Percentiles rank a stretch among this genome's conserved stretches.
These are phyloP conservation scores for Brachionus calyciflorus DNA, from an alignment of 1,140 invertebrate species.

Conservation along the genomic window DNA sequence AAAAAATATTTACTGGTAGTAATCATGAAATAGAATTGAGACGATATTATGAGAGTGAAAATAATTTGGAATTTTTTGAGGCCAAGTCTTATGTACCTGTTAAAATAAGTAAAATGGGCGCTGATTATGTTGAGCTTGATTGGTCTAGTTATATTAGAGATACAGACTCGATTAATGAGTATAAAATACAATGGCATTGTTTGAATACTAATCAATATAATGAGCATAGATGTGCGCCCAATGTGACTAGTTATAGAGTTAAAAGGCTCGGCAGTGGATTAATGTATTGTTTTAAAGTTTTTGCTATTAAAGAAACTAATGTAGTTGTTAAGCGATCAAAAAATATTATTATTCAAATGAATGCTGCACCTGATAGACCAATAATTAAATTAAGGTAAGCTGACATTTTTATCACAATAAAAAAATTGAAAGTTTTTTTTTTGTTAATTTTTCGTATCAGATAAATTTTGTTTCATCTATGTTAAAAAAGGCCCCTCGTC, in stretches of 20 bases:
- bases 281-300: slow-evolving; percentile 57
- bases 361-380: slow-evolving; percentile 54
- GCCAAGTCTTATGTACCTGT: slow-evolving; percentile 50
- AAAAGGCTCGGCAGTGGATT: slow-evolving; percentile 59
- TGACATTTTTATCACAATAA: too few relatives aligned
- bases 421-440: too few relatives aligned
- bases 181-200: slow-evolving; percentile 53
- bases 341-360: slow-evolving; percentile 58
- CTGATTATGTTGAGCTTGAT: slow-evolving; percentile 56
- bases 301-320: slow-evolving; percentile 53
- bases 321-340: slow-evolving; percentile 56
- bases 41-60: slow-evolving; percentile 3
- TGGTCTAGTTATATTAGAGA: slow-evolving; percentile 55
- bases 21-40: not conserved
- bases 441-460: too few relatives aligned
- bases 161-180: slow-evolving; percentile 53
- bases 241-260: slow-evolving; percentile 57
- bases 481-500: too few relatives aligned
- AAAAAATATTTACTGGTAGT: slow-evolving; percentile 20
- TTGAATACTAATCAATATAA: slow-evolving; percentile 47
- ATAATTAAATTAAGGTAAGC: slow-evolving; percentile 34
- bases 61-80: slow-evolving; percentile 49
- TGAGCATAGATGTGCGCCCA: slow-evolving; percentile 57
- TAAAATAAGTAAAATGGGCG: slow-evolving; percentile 54
- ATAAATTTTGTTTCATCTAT: too few relatives aligned